Conservation (phyloP, 2,888 invertebrate genomes). For the Phytoseiulus persimilis region DNA sequence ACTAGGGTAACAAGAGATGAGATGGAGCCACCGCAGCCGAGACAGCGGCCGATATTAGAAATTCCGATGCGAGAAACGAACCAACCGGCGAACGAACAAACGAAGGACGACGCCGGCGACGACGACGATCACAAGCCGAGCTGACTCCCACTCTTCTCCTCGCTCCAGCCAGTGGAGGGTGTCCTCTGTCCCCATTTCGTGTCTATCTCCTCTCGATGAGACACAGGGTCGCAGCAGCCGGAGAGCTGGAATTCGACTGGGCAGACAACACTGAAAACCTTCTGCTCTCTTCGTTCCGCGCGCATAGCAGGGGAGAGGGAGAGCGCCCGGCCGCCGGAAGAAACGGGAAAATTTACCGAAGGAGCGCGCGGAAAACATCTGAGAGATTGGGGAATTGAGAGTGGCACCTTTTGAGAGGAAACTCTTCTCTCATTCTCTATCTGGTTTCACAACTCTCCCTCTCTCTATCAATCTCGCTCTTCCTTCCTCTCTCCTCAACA, state of each 20-base stretch:
- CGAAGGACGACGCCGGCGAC: neutral
- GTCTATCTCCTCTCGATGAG: neutral
- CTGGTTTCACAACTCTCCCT: too few species aligned
- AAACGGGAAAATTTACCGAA: neutral
- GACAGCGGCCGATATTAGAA: constrained; percentile 32
- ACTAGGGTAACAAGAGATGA: constrained; percentile 37
- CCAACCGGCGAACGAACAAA: neutral
- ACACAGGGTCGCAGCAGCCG: neutral
- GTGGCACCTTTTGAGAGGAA: too few species aligned
- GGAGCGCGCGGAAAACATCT: neutral
- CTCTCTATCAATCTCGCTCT: too few species aligned
- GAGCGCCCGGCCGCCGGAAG: neutral
- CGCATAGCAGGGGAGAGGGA: neutral
- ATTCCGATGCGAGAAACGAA: constrained; percentile 26
- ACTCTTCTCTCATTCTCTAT: too few species aligned
- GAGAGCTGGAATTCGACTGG: neutral
- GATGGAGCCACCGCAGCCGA: constrained; percentile 14
- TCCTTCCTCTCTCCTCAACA: neutral
- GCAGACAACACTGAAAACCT: neutral
- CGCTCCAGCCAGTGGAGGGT: neutral
- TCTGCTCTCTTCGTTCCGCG: neutral
- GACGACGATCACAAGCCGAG: neutral
- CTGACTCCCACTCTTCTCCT: neutral
- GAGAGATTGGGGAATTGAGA: too few species aligned
- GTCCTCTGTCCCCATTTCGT: neutral